Evolutionary conservation across 2,888 invertebrate genomes (phyloP), one percentile per base, ranked within the genome.

Genomic region (Pandemis corylana): DNA sequence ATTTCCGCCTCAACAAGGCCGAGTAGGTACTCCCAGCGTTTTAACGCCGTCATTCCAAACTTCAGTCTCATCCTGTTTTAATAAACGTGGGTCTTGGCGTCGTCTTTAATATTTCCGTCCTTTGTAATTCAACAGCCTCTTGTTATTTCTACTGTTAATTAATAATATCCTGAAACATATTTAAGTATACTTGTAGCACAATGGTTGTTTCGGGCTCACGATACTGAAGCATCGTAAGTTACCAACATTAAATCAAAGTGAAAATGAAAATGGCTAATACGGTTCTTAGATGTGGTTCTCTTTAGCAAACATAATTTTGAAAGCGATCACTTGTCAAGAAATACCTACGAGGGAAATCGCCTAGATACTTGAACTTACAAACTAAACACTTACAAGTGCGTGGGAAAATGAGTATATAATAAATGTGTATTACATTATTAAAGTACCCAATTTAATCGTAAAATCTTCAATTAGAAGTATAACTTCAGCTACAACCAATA

Each of bases 91-190:
- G 62, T 63, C 75, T 75, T 71, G 67, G 89, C 84, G 86, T 84
- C 78, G 79, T 83, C 81, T 83, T 85, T 83, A 86, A 83, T 82
- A 84, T 85, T 86, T 84, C 82, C 83, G 82, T 80, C 84, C 83
- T 85, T 86, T 85, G 83, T 87, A 85, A 75, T 75, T 87, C 80
- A 81, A 81, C 70, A 87, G 81, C 80, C 83, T 72, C 75, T 85
- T 85, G 86, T 86, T 85, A 84, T 82, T 82, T 83, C 80, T 80
- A 79, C 83, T 83, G 83, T 84, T 84, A 80, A 84, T 85, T 85
- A 84, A 78, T 76, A 76, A 72, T 76, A 76, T 71, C 41, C 68
- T 68, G 41, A 63, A 67, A 41, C 53, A 63, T 70, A 56, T 71
- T 71, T 56, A 63, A 36, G 44, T 71, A 46, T 61, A 20, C 20